A percentile compares a stretch with the other conserved stretches of the same genome.
Evolutionary conservation across 2,888 invertebrate species (phyloP).

Genomic region (Pasiphila rectangulata): DNA sequence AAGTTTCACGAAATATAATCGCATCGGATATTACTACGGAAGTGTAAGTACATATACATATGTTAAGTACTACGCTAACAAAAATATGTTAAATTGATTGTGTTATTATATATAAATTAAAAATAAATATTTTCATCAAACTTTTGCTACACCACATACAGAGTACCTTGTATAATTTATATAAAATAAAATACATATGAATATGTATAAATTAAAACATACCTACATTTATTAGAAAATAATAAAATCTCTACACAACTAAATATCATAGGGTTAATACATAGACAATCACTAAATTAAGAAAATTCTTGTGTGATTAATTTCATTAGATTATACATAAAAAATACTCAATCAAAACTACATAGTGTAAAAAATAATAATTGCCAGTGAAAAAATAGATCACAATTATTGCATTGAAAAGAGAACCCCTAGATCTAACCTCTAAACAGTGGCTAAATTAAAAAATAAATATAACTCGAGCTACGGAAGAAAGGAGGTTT

Average conservation of each 20-base stretch:
- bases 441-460: slow-evolving; percentile 32
- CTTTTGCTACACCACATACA: slow-evolving; percentile 20
- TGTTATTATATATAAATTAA: not conserved
- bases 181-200: slow-evolving; percentile 37
- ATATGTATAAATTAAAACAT: slow-evolving; percentile 41
- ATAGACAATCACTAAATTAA: slow-evolving; percentile 47
- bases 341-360: slow-evolving; percentile 11
- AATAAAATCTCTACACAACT: slow-evolving; percentile 21
- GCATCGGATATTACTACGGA: not conserved
- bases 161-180: slow-evolving; percentile 14
- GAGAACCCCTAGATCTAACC: slow-evolving; percentile 7
- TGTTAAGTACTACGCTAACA: slow-evolving; percentile 8
- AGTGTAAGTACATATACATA: slow-evolving; percentile 12
- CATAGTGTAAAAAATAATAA: slow-evolving; percentile 24
- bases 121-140: slow-evolving; percentile 5
- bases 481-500: slow-evolving; percentile 32
- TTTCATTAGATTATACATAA: slow-evolving; percentile 22
- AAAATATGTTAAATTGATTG: not conserved
- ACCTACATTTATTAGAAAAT: slow-evolving; percentile 31
- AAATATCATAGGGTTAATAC: slow-evolving; percentile 42
- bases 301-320: slow-evolving; percentile 15
- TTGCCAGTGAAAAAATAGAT: slow-evolving; percentile 29
- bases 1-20: slow-evolving; percentile 4
- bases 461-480: slow-evolving; percentile 31
- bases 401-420: slow-evolving; percentile 21